A percentile compares a stretch with the other conserved stretches of the same genome.
Conservation (phyloP, 2,113 vertebrate genomes). For the Rhabdomys dilectus region DNA sequence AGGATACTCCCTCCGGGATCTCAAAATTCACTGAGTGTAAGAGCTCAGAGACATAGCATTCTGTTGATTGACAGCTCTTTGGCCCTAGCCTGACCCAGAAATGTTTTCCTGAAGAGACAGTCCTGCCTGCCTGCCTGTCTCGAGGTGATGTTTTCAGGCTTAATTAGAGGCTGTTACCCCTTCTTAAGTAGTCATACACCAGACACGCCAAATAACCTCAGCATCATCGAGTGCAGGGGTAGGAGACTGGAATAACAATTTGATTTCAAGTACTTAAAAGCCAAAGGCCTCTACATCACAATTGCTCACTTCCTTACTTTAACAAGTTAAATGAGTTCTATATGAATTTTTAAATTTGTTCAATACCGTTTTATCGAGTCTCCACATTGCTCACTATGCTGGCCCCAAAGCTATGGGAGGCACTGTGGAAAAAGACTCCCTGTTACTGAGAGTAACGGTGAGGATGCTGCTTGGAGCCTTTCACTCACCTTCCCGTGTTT, state of each 20-base stretch:
- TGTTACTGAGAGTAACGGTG: neutral
- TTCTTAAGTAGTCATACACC: constrained; percentile 73
- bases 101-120: constrained; percentile 73
- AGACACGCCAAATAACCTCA: constrained; percentile 72
- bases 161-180: constrained; percentile 79
- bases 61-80: constrained; percentile 78
- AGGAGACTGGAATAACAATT: constrained; percentile 73
- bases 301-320: constrained; percentile 53
- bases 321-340: constrained; percentile 60
- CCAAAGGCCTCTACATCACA: constrained; percentile 23
- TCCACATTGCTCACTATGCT: neutral
- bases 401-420: neutral
- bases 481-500: neutral
- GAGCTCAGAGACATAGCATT: constrained; percentile 36
- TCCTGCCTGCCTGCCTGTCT: constrained; percentile 73
- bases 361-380: neutral
- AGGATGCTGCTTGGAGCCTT: fast-evolving
- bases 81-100: constrained; percentile 77
- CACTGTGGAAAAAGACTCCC: neutral
- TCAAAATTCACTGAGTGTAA: constrained; percentile 67
- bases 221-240: neutral
- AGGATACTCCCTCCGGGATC: constrained; percentile 42
- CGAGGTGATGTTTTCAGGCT: constrained; percentile 65
- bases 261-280: constrained; percentile 53
- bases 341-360: constrained; percentile 37